Base-by-base conservation (phyloP, 1,140 invertebrate genomes). In the Popillia japonica region DNA sequence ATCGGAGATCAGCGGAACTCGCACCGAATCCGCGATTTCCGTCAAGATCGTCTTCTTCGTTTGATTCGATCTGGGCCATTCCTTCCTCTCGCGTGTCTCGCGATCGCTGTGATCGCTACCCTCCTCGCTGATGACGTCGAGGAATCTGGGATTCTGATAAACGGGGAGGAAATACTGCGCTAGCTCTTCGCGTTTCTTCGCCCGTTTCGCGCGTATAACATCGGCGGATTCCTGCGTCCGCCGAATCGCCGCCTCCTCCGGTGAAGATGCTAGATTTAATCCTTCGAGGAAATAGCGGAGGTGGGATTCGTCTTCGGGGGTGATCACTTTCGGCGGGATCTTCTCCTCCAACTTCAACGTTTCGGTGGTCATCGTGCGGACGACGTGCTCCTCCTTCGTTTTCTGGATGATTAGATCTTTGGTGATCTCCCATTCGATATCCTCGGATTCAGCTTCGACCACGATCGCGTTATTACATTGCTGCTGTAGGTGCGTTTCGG, bases 81-180 rank as follows among this genome's bases (percentile, higher is more conserved):
- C 27, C 4, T 34, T 34, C 4, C 4, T 34, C 1, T 34, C 27
- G 4, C 27, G 27, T 48, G 55, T 42, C 83, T 88, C 81, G 83
- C 86, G 83, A 83, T 87, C 80, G 83, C 88, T 88, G 80, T 91
- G 87, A 86, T 92, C 85, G 84, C 84, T 79, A 86, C 88, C 92
- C 86, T 93, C 92, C 84, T 93, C 92, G 81, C 91, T 89, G 81
- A 93, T 93, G 1, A 92, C 92, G 78, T 92, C 91, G 77, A 93
- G 87, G 75, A 88, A 90, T 82, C 91, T 88, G 22, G 90, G 90
- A 79, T 89, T 88, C 59, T 89, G 87, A 14, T 87, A 83, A 40
- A 88, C 85, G 17, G 89, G 88, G 4, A 87, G 81, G 80, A 89
- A 88, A 84, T 89, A 89, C 72, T 91, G 88, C 72, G 90, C 90